Evolutionary conservation across 2,113 vertebrate species (phyloP).

Genomic region (Mohoua ochrocephala): DNA sequence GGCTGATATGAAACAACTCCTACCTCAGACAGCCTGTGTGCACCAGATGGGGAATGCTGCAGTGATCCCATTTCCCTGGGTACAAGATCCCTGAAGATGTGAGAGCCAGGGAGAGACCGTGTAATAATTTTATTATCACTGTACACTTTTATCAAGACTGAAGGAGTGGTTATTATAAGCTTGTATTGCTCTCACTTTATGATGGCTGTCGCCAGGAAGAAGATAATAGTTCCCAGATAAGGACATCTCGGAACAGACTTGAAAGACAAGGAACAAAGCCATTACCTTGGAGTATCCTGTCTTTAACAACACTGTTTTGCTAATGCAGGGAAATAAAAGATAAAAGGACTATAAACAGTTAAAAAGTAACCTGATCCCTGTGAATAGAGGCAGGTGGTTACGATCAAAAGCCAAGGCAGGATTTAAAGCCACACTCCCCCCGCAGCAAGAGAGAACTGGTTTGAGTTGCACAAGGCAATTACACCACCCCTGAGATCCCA

Average conservation of each 20-base stretch:
- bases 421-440: slow-evolving; percentile 16
- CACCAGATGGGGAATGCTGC: not conserved
- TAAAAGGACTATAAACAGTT: slow-evolving; percentile 51
- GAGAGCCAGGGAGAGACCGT: not conserved
- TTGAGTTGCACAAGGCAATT: slow-evolving; percentile 12
- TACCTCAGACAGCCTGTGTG: accelerated
- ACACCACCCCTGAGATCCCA: not conserved
- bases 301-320: slow-evolving; percentile 28
- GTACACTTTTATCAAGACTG: not conserved
- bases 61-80: not conserved
- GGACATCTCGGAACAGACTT: slow-evolving; percentile 4
- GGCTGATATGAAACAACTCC: not conserved
- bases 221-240: slow-evolving; percentile 36
- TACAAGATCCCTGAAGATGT: not conserved
- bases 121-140: not conserved
- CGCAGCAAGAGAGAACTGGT: slow-evolving; percentile 27
- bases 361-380: slow-evolving; percentile 52
- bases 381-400: slow-evolving; percentile 38
- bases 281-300: slow-evolving; percentile 29
- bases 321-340: slow-evolving; percentile 43
- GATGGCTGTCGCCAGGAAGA: slow-evolving; percentile 21
- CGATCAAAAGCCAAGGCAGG: slow-evolving; percentile 39
- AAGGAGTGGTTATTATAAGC: slow-evolving; percentile 6
- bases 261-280: slow-evolving; percentile 36
- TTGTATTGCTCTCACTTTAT: slow-evolving; percentile 10